Base-by-base conservation (phyloP, 2,797 vertebrate genomes). In the Rachycentron canadum region DNA sequence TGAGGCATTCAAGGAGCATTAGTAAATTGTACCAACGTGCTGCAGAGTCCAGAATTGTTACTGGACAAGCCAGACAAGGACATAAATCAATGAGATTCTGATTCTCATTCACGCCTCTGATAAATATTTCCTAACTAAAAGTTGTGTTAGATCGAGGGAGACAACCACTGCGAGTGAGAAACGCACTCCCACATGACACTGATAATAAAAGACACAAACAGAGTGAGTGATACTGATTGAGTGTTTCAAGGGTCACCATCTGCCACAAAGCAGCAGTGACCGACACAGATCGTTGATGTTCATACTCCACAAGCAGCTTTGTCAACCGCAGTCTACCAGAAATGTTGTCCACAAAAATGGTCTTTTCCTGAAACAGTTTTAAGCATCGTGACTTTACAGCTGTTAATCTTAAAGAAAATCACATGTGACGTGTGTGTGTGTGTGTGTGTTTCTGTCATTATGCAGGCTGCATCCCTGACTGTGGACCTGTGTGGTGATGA, bases 401-500 rank as follows among this genome's bases (percentile, higher is more conserved):
- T 76, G 66, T 62, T 53, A 2, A 16, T 47, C 30, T 49, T 45
- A 36, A 64, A 79, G 26, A 53, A 58, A 55, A 28, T 58, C 58
- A 61, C 72, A 63, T 14, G 21, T 81, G 71, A 78, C 59, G 3
- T 56, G 7, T 83, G 63, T 56, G 57, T 73, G 61, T 79, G 59
- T 76, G 55, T 73, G 19, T 65, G 66, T 69, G 62, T 65, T 57
- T 21, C 10, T 73, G n/a, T 76, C 52, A 5, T 82, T 66, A 5
- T 84, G 7, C 58, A 99, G 98, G 98, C 97, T 11, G 98, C 98
- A 0, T 99, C 98, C 2, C 93, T 99, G 85, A 99, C 98, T 0
- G 97, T 99, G 65, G 97, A 99, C 89, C 95, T 97, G 45, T 99
- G 98, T 79, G 95, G 97, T 0, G 98, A 99, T 30, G 96, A 97